Evolutionary conservation across 2,113 vertebrate species (phyloP).

Genomic region (Phylloscopus trochiloides): DNA sequence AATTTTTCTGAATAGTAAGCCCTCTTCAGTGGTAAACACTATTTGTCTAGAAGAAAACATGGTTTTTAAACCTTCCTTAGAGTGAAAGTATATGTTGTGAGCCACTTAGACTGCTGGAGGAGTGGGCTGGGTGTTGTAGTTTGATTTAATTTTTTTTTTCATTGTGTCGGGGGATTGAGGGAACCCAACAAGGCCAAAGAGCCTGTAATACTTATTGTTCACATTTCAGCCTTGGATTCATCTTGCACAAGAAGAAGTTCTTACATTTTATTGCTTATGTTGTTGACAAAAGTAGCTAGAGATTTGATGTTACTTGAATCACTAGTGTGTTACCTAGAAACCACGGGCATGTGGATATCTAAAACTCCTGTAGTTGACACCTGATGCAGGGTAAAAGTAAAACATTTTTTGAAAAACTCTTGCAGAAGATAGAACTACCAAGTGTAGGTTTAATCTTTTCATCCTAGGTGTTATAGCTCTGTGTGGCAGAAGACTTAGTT

Average conservation of each 20-base stretch:
- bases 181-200: not conserved
- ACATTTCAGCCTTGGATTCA: not conserved
- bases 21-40: not conserved
- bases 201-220: not conserved
- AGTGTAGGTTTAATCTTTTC: not conserved
- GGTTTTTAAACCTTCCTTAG: not conserved
- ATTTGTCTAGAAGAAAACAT: not conserved
- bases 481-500: not conserved
- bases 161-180: not conserved
- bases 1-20: not conserved
- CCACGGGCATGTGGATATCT: not conserved
- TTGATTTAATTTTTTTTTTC: not conserved
- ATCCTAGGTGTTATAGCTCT: not conserved
- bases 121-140: not conserved
- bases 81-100: not conserved
- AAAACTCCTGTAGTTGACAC: not conserved
- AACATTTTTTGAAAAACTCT: not conserved
- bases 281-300: not conserved
- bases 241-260: not conserved
- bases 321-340: not conserved
- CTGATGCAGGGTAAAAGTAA: not conserved
- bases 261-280: not conserved
- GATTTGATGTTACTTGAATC: not conserved
- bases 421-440: not conserved
- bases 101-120: not conserved